These are phyloP conservation scores for Paracanthobrama guichenoti DNA, from an alignment of 2,113 vertebrate species.

Conservation along the genomic window DNA sequence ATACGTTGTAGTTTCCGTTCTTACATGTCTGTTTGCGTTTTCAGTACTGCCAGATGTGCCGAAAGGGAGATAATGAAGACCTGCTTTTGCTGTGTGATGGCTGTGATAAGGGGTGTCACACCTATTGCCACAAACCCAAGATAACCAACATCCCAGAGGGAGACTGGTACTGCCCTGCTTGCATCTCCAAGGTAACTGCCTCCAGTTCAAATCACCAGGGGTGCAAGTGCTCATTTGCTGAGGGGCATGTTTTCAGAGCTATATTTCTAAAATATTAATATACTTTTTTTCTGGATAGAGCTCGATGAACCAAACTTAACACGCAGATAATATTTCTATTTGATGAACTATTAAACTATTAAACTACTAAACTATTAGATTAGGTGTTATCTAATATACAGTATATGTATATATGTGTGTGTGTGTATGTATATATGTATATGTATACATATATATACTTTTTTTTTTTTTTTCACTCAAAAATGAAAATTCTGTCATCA, in stretches of 20 bases:
- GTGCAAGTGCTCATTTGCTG: neutral
- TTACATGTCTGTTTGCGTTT: constrained; percentile 56
- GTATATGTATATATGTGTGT: no score
- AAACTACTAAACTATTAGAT: no score
- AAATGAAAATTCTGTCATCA: no score
- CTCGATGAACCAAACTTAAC: no score
- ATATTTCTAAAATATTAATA: neutral
- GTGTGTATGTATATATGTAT: no score
- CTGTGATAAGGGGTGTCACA: constrained; percentile 98
- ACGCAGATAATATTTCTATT: no score
- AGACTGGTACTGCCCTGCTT: constrained; percentile 98
- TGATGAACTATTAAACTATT: no score
- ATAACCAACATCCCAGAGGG: constrained; percentile 95
- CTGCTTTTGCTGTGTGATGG: constrained; percentile 96
- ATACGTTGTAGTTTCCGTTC: neutral
- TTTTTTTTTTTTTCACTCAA: no score
- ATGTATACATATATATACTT: no score
- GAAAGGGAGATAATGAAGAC: constrained; percentile 97
- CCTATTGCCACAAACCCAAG: constrained; percentile 98
- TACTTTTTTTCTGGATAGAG: no score
- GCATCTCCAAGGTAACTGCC: constrained; percentile 91
- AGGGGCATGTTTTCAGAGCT: neutral
- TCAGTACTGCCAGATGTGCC: constrained; percentile 98
- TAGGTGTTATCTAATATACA: no score
- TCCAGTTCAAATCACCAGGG: neutral